Base-by-base conservation (phyloP, 2,888 invertebrate genomes). In the Brachypalpus laphriformis region DNA sequence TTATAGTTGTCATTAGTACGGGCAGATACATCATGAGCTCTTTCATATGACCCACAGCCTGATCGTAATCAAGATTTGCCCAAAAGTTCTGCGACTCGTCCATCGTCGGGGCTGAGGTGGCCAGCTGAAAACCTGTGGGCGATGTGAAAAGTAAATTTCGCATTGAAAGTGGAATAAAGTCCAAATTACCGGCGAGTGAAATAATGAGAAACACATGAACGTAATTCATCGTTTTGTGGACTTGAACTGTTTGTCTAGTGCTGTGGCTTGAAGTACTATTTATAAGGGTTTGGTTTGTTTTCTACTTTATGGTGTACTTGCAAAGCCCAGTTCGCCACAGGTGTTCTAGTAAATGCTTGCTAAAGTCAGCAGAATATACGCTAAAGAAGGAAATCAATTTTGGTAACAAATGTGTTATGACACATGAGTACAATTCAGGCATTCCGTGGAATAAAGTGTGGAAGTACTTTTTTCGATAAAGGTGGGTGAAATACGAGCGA, bases 11-110 rank as follows among this genome's bases (percentile, higher is more conserved):
- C 90, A 91, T 90, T 89, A 91, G 89, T 1, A 91, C 91, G 0
- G 91, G 91, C 82, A 91, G 49, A 87, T 91, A 91, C 91, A 91
- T 91, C 57, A 91, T 89, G 51, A 91, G 89, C 63, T 91, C 91
- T 66, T 90, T 91, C 59, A 91, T 89, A 57, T 91, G 90, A 0
- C 87, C 88, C 63, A 91, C 88, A 31, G 91, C 87, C 0, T 89
- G 88, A 72, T 91, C 90, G 72, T 91, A 91, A 49, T 91, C 91
- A 49, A 91, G 82, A 31, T 82, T 82, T 16, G 31, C 71, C 14
- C 81, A 85, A 18, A 85, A 85, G 3, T 85, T 63, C 7, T 7
- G 0, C 0, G 49, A 47, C 16, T 75, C 66, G 28, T 82, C 82
- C 37, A 9, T 34, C 4, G 18, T 18, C 0, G 85, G 85, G 8